A percentile compares a stretch with the other conserved stretches of the same genome.
Evolutionary conservation across 2,113 vertebrate genomes (phyloP).

Genomic region (Zosterops japonicus): DNA sequence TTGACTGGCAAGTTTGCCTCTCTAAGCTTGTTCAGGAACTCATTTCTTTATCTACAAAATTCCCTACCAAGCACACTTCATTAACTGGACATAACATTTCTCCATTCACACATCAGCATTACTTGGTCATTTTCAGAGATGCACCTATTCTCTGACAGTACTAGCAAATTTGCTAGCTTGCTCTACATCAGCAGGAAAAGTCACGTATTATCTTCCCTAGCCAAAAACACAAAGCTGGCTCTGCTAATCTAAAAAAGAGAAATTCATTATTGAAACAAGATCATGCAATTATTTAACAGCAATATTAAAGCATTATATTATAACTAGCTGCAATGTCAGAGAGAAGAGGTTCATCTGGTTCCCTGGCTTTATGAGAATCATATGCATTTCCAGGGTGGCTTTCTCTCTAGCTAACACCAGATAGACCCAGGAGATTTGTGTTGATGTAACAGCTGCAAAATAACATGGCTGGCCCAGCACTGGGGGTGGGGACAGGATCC

Average conservation of each 20-base stretch:
- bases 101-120: background rate
- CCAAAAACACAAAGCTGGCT: background rate
- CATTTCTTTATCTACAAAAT: background rate
- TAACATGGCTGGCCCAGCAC: background rate
- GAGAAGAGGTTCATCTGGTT: background rate
- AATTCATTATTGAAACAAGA: background rate
- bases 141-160: background rate
- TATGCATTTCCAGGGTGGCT: background rate
- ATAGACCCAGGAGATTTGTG: background rate
- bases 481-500: background rate
- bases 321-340: background rate
- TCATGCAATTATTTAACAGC: background rate
- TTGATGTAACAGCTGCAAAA: background rate
- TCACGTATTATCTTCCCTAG: background rate
- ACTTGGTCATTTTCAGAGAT: background rate
- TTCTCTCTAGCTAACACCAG: background rate
- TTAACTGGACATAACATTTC: background rate
- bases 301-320: background rate
- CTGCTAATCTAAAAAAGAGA: background rate
- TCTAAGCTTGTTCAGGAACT: background rate
- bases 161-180: background rate
- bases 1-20: background rate
- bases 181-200: background rate
- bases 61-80: background rate
- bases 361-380: background rate